Evolutionary conservation across 2,888 invertebrate genomes (phyloP), one percentile per base, ranked within the genome.

Genomic region (Bruchidius siliquastri): DNA sequence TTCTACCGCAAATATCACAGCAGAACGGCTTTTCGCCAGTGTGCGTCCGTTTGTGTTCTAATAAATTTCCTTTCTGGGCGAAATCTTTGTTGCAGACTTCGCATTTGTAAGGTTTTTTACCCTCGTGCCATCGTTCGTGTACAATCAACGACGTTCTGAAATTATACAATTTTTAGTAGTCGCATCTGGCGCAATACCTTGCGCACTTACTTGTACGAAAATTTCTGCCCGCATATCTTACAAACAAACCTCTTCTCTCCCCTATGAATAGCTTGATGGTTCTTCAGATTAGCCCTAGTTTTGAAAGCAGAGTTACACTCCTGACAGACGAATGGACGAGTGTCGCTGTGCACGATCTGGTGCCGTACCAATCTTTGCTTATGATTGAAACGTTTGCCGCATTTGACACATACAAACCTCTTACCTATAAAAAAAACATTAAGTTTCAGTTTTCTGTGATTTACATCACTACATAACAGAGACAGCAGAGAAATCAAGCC

Each of bases 11-110:
- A 70, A 88, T 86, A 68, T 88, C 86, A 84, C 95, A 95, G 77
- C 88, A 87, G 85, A 91, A 95, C 0, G 95, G 95, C 81, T 93
- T 93, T 84, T 93, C 94, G 0, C 94, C 87, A 0, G 91, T 94
- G 85, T 95, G 94, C 79, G 92, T 93, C 73, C 94, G 89, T 85
- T 90, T 88, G 86, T 95, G 94, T 80, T 94, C 94, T 68, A 90
- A 90, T 74, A 94, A 87, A 87, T 94, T 94, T 73, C 94, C 93
- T 82, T 92, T 92, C 85, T 94, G 94, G 0, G 92, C 91, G 86
- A 94, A 94, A 71, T 89, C 88, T 84, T 94, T 94, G 73, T 90
- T 88, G 84, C 95, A 95, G 20, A 90, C 88, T 72, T 89, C 86
- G 82, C 94, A 93, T 71, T 88, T 86, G 84, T 88, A 93, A 0